phyloP scores from a whole-genome alignment of 2,888 invertebrate species.

The Chrysodeixis includens region DNA sequence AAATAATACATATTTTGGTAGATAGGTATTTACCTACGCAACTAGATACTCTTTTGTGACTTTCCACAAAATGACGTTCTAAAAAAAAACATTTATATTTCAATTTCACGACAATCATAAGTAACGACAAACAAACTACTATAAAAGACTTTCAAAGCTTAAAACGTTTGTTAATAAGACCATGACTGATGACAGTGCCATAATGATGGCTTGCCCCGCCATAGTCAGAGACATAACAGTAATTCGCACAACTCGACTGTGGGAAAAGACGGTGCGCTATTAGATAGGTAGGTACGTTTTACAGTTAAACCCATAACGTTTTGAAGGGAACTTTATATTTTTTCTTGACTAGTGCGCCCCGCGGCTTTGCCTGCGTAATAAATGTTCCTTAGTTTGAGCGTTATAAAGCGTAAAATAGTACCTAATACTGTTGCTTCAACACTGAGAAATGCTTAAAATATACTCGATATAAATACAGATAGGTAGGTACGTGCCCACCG shows the following conservation, averaged over 20 bases:
- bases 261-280: slow-evolving; percentile 23
- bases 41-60: no score
- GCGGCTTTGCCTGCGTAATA: neutral
- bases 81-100: neutral
- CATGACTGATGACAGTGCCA: slow-evolving; percentile 23
- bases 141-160: neutral
- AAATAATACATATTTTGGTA: no score
- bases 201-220: slow-evolving; percentile 29
- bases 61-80: neutral
- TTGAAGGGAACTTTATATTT: neutral
- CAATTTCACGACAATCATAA: neutral
- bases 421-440: no score
- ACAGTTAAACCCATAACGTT: neutral
- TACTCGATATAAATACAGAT: neutral
- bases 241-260: slow-evolving; percentile 19
- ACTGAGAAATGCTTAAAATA: no score
- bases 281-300: neutral
- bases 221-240: slow-evolving; percentile 12
- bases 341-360: neutral
- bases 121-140: neutral
- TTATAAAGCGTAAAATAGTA: no score
- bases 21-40: no score
- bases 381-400: neutral
- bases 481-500: no score
- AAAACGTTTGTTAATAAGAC: slow-evolving; percentile 15